A percentile compares a stretch with the other conserved stretches of the same genome.
phyloP scores from a whole-genome alignment of 2,797 vertebrate species.

The Bradypus variegatus region DNA sequence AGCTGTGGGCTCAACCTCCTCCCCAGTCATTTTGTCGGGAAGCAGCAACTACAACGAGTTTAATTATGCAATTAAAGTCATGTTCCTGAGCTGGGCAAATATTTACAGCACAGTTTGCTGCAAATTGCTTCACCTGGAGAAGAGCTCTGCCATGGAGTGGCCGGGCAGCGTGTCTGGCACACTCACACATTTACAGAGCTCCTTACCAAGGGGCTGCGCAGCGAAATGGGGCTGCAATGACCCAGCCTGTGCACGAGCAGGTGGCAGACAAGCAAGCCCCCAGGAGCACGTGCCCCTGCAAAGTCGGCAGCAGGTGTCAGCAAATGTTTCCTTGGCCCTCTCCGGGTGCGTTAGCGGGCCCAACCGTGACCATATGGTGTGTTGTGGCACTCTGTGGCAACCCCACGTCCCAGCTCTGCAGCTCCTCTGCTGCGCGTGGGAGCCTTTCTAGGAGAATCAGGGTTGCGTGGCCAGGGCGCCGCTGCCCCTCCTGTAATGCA shows the following conservation, averaged over 20 bases:
- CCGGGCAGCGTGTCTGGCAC: neutral
- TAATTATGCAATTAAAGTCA: slow-evolving; percentile 72
- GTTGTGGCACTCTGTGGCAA: fast-evolving
- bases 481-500: neutral
- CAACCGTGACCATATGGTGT: neutral
- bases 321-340: neutral
- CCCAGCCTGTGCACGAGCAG: too few relatives aligned
- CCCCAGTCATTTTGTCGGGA: slow-evolving; percentile 61
- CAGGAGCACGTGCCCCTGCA: fast-evolving
- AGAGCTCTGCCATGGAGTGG: neutral
- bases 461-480: fast-evolving
- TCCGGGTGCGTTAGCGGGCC: neutral
- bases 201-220: too few relatives aligned
- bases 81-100: slow-evolving; percentile 74
- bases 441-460: fast-evolving
- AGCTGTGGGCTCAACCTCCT: slow-evolving; percentile 56
- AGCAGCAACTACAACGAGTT: slow-evolving; percentile 56
- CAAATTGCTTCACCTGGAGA: slow-evolving; percentile 56
- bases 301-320: neutral
- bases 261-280: too few relatives aligned
- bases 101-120: slow-evolving; percentile 71
- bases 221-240: too few relatives aligned
- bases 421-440: fast-evolving
- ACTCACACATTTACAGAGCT: neutral
- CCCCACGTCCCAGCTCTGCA: neutral